Evolutionary conservation across 2,113 vertebrate genomes (phyloP).

Genomic region (Heterotilapia buettikoferi): DNA sequence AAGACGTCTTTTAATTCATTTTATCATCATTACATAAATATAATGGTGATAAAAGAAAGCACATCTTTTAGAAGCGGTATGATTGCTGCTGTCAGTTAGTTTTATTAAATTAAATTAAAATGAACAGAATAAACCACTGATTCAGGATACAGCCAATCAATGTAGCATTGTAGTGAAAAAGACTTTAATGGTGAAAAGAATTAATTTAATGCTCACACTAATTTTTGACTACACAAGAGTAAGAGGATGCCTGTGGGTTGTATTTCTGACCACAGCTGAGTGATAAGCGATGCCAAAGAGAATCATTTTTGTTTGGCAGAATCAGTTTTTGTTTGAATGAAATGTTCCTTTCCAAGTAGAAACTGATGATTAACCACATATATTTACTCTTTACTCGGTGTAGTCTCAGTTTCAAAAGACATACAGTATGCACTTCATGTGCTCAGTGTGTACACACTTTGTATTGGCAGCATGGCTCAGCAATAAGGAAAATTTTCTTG

Average conservation of each 20-base stretch:
- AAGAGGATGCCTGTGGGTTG: neutral
- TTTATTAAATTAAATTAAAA: neutral
- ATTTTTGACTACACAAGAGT: neutral
- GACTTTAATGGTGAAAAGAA: neutral
- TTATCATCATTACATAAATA: neutral
- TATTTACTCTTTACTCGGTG: neutral
- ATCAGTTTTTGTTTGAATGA: neutral
- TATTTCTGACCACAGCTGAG: neutral
- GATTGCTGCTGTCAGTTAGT: too few species aligned
- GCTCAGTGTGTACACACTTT: neutral
- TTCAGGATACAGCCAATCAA: neutral
- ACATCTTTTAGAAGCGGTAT: neutral
- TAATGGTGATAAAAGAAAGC: neutral
- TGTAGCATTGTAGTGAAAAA: neutral
- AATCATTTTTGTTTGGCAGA: neutral
- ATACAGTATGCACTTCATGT: neutral
- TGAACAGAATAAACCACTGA: neutral
- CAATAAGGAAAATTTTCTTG: neutral
- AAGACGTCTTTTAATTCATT: neutral
- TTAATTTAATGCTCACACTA: neutral
- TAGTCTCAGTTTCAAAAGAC: neutral
- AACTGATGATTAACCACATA: neutral
- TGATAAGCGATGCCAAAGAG: neutral
- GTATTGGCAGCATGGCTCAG: conserved; percentile 1
- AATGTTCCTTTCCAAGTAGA: neutral